phyloP scores from a whole-genome alignment of 2,113 vertebrate genomes.

The Otolemur garnettii region DNA sequence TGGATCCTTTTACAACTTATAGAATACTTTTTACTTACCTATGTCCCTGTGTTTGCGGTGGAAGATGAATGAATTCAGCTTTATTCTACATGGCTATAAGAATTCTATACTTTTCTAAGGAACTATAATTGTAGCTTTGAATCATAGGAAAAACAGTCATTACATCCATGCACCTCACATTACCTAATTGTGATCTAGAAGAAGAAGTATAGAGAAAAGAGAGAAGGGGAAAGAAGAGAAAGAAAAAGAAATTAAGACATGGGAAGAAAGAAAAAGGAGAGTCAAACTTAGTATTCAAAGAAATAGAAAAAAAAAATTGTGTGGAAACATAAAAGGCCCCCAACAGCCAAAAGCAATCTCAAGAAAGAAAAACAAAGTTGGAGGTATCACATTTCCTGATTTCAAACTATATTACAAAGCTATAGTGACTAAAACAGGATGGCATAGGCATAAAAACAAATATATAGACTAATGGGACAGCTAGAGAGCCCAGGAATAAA shows the following conservation, averaged over 20 bases:
- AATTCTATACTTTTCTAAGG: background rate
- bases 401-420: background rate
- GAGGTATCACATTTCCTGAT: background rate
- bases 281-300: background rate
- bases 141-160: background rate
- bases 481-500: background rate
- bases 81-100: background rate
- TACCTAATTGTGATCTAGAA: background rate
- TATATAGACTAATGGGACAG: background rate
- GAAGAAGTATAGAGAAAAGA: background rate
- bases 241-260: background rate
- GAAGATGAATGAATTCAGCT: background rate
- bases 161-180: background rate
- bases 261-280: background rate
- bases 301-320: background rate
- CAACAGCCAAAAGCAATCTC: conserved; percentile 3
- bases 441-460: background rate
- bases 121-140: background rate
- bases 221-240: background rate
- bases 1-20: background rate
- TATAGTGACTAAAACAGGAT: background rate
- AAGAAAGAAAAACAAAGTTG: background rate
- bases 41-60: background rate
- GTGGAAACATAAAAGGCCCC: background rate
- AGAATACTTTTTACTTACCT: background rate